Evolutionary conservation across 1,140 invertebrate species (phyloP), one percentile per base, ranked within the genome.

Genomic region (Aphelenchoides fujianensis): DNA sequence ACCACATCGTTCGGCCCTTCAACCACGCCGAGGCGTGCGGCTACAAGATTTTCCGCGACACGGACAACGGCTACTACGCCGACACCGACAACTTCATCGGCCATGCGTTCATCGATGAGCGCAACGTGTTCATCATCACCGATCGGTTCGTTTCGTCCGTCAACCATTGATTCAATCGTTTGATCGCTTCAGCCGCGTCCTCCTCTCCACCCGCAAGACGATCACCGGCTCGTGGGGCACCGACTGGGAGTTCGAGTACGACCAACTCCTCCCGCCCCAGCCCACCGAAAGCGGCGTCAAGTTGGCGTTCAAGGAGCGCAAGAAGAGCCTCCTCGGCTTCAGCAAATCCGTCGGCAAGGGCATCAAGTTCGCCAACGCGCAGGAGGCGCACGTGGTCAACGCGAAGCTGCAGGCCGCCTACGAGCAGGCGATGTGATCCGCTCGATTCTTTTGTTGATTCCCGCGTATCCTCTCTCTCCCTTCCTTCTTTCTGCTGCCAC

Each of bases 41-140:
- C 30, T 90, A 84, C 75, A 84, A 85, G 64, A 82, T 84, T 12
- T 84, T 78, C 72, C 68, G 74, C 19, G 90, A 92, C 79, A 86
- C 91, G 34, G 91, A 92, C 74, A 92, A 94, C 88, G 92, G 94
- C 71, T 92, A 91, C 86, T 96, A 90, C 86, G 88, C 91, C 1
- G 88, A 86, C 59, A 95, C 93, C 0, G 95, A 97, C 84, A 86
- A 89, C 34, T 97, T 95, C 82, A 87, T 91, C 16, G 90, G 90
- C 52, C 93, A 96, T 85, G 88, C 89, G 57, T 85, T 89, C 52
- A 87, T 92, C 74, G 73, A 87, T 73, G 84, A 88, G 74, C 91
- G 91, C 81, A 89, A 92, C 80, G 90, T 92, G 32, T 85, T 97
- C 16, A 84, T 97, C 63, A 88, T 96, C 27, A 95, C 94, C 0